Conservation (phyloP, 1,140 invertebrate species). For the Ceratosolen solmsi region DNA sequence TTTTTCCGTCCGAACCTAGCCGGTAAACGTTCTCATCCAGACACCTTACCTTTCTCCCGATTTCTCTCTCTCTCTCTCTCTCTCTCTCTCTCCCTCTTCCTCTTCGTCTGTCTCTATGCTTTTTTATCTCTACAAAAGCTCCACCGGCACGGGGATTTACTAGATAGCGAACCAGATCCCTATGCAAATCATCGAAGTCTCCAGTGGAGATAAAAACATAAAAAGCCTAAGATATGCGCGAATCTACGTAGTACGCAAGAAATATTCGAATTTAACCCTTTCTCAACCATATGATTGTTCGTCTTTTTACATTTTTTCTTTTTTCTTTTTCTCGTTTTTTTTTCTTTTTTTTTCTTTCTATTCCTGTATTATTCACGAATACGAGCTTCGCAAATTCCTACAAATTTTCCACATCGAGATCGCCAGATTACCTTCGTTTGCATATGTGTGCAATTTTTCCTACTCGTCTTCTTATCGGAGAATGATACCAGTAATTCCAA, state of each 20-base stretch:
- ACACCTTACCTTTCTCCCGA: conserved; percentile 15
- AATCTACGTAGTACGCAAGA: background rate
- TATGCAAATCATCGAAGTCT: conserved; percentile 30
- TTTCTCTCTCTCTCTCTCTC: background rate
- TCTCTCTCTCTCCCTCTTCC: too few species aligned
- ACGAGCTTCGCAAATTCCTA: background rate
- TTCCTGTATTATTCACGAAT: background rate
- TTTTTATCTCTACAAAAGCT: background rate
- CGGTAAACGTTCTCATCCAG: conserved; percentile 38
- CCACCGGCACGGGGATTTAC: background rate
- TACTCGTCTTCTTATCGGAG: background rate
- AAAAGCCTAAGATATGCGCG: conserved; percentile 35
- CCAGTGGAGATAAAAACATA: conserved; percentile 31
- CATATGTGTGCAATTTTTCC: conserved; percentile 10
- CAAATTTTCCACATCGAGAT: background rate
- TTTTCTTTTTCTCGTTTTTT: too few species aligned
- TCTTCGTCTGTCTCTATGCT: background rate
- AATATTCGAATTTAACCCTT: conserved; percentile 21
- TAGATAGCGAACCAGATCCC: conserved; percentile 19
- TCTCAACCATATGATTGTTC: background rate
- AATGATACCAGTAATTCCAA: conserved; percentile 3
- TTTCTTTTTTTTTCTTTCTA: background rate
- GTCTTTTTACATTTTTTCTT: too few species aligned
- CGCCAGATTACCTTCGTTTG: background rate
- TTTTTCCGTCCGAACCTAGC: background rate